These are phyloP conservation scores for Ophion slaviceki DNA, from an alignment of 2,888 invertebrate species.

Conservation along the genomic window DNA sequence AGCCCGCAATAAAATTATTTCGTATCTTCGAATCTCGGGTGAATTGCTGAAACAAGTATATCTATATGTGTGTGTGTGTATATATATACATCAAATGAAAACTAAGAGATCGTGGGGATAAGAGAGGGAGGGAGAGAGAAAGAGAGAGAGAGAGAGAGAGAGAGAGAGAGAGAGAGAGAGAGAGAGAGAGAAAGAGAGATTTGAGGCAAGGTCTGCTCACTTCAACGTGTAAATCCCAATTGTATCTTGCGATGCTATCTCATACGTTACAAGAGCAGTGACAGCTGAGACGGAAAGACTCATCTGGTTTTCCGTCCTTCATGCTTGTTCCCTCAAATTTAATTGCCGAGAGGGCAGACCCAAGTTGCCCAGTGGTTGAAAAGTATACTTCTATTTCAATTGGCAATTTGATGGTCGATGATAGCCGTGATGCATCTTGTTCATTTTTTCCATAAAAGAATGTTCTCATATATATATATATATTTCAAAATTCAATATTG, in stretches of 20 bases:
- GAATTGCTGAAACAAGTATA: slow-evolving; percentile 2
- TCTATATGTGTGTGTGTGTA: too few species aligned
- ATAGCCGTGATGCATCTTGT: background rate
- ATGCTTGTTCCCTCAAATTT: background rate
- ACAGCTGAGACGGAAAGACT: background rate
- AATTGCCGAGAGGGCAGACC: background rate
- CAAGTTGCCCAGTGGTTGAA: background rate
- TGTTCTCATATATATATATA: too few species aligned
- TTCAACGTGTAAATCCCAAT: background rate
- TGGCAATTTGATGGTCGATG: background rate
- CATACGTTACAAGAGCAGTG: background rate
- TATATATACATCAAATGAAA: background rate
- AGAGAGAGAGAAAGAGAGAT: background rate
- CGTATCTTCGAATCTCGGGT: background rate
- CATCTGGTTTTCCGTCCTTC: background rate
- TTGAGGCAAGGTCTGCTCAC: slow-evolving; percentile 5
- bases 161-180: background rate
- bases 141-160: background rate
- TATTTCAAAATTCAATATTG: too few species aligned
- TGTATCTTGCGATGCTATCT: slow-evolving; percentile 22
- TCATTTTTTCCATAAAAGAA: background rate
- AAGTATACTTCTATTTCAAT: background rate
- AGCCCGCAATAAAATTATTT: too few species aligned
- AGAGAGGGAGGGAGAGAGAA: background rate
- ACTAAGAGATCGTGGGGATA: slow-evolving; percentile 12